These are phyloP conservation scores for Acromyrmex echinatior DNA, from an alignment of 1,140 invertebrate genomes.

Conservation along the genomic window DNA sequence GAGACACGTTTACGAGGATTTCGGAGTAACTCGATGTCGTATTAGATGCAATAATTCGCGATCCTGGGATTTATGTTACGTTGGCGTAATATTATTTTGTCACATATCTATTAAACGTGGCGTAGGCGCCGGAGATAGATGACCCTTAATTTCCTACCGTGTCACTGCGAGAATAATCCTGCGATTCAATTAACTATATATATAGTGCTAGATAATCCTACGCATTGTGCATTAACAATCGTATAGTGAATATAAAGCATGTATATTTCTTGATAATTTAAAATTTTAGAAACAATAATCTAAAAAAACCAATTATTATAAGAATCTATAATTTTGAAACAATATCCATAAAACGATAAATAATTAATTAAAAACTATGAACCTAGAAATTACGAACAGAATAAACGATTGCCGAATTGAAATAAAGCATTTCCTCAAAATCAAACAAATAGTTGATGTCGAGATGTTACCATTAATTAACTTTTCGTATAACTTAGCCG, in stretches of 20 bases:
- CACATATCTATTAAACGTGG: conserved; percentile 28
- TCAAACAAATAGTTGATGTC: background rate
- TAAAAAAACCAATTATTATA: background rate
- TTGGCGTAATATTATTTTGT: conserved; percentile 34
- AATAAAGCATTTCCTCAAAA: conserved; percentile 10
- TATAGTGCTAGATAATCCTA: background rate
- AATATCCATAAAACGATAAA: background rate
- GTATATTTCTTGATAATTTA: background rate
- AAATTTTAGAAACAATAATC: background rate
- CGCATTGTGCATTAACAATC: background rate
- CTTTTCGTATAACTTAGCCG: conserved; percentile 74
- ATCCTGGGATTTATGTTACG: conserved; percentile 22
- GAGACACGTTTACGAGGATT: conserved; percentile 31
- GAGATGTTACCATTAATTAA: conserved; percentile 77
- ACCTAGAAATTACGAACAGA: background rate
- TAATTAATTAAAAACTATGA: background rate
- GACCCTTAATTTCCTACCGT: conserved; percentile 37
- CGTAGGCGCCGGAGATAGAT: background rate
- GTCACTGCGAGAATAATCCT: background rate
- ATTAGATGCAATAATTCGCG: conserved; percentile 26
- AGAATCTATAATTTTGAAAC: background rate
- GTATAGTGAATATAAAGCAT: background rate
- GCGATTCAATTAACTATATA: background rate
- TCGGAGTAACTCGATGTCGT: conserved; percentile 12
- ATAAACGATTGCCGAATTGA: conserved; percentile 4